Evolutionary conservation across 2,888 invertebrate genomes (phyloP).

Genomic region (Miltochrista miniata): DNA sequence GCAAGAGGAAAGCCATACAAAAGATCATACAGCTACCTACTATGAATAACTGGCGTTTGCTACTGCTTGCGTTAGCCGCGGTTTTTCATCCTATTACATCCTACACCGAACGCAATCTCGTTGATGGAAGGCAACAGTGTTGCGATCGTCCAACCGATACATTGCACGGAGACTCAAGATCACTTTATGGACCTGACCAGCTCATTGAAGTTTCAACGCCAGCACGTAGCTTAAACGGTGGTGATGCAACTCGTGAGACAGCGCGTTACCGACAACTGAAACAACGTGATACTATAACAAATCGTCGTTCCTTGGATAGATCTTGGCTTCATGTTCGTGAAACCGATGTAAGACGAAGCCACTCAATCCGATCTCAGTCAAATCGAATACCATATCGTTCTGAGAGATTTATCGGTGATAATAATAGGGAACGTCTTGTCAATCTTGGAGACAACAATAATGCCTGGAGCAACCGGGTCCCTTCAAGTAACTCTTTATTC

Average conservation of each 20-base stretch:
- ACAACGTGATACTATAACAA: slow-evolving; percentile 17
- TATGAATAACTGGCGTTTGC: slow-evolving; percentile 80
- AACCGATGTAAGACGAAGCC: slow-evolving; percentile 9
- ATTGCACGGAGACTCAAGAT: slow-evolving; percentile 41
- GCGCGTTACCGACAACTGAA: slow-evolving; percentile 29
- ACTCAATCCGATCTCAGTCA: slow-evolving; percentile 9
- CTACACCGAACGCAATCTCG: slow-evolving; percentile 57
- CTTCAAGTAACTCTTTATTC: slow-evolving; percentile 5
- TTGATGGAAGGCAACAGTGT: slow-evolving; percentile 72
- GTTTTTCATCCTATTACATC: slow-evolving; percentile 66
- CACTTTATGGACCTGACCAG: slow-evolving; percentile 39
- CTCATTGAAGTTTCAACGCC: slow-evolving; percentile 28
- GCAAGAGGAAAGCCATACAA: slow-evolving; percentile 43
- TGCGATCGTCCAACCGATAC: slow-evolving; percentile 48
- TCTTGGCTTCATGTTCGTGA: slow-evolving; percentile 8
- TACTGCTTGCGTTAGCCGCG: slow-evolving; percentile 70
- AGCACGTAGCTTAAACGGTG: slow-evolving; percentile 18
- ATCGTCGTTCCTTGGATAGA: slow-evolving; percentile 17
- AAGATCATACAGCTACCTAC: slow-evolving; percentile 59
- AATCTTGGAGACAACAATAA: slow-evolving; percentile 9
- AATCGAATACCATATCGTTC: slow-evolving; percentile 8
- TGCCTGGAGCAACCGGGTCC: slow-evolving; percentile 9
- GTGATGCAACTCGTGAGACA: slow-evolving; percentile 31
- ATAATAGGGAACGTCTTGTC: slow-evolving; percentile 13
- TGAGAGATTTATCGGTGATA: slow-evolving; percentile 8